Conservation (phyloP, 2,113 vertebrate species). For the Tupaia tana region DNA sequence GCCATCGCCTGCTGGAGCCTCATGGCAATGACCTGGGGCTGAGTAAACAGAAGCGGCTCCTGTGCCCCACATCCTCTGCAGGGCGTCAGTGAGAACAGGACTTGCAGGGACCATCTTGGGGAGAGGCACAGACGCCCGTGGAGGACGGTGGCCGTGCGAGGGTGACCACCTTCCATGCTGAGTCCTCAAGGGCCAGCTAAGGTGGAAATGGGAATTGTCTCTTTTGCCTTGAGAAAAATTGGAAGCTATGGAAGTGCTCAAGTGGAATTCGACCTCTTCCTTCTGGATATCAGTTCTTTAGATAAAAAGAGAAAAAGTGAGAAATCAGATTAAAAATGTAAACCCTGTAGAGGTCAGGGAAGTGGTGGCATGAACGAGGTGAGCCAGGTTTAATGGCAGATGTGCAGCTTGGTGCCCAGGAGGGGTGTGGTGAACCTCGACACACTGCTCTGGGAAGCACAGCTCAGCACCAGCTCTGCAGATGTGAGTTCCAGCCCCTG, state of each 20-base stretch:
- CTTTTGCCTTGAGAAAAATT: neutral
- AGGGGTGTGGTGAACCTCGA: neutral
- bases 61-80: no score
- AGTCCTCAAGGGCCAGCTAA: neutral
- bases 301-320: neutral
- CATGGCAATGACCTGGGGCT: no score
- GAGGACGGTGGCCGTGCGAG: rapidly evolving
- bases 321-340: neutral
- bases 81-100: neutral
- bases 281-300: neutral
- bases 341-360: neutral
- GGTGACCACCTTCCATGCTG: neutral
- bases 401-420: neutral
- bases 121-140: neutral
- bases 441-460: neutral
- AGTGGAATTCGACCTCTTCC: neutral
- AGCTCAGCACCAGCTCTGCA: neutral
- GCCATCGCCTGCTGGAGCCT: neutral
- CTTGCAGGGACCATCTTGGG: rapidly evolving
- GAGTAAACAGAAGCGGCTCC: neutral
- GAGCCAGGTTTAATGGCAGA: neutral
- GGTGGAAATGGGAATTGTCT: neutral
- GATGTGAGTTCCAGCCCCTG: neutral
- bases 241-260: neutral
- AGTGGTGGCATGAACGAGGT: neutral